Base-by-base conservation (phyloP, 1,140 invertebrate species). In the Drosophila ficusphila region DNA sequence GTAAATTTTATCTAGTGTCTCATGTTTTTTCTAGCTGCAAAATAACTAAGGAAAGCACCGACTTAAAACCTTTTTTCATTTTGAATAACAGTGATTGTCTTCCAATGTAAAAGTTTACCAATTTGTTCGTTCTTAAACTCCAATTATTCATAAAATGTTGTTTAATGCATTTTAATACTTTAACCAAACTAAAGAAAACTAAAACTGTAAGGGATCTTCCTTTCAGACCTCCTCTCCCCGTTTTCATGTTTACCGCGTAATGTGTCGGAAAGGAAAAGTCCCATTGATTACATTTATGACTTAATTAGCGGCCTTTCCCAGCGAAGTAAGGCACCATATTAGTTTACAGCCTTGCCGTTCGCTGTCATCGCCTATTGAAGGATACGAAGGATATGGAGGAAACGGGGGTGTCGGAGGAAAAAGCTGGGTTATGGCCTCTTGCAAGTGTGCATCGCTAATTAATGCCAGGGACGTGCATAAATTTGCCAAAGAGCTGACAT, bases 401-500 rank as follows among this genome's bases (percentile, higher is more conserved):
- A 19, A 23, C 12, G 42, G 21, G 27, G 18, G 19, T 23, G 8
- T 7, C 19, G n/a, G 21, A n/a, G 14, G 3, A 23, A 31, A 12
- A 18, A 19, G 6, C 27, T 11, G 31, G 41, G 2, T 7, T 16
- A 4, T 8, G 9, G 14, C 25, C 25, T 48, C 27, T 48, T 72
- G 74, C 71, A 64, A 33, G 36, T 65, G 68, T 88, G 82, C 82
- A 88, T 27, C 51, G 78, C 31, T 82, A 88, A 88, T 88, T 88
- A 88, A 89, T 82, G 71, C 74, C 60, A n/a, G 61, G 31, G 38
- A 88, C 82, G 82, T 86, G 82, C 83, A 88, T 88, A 88, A 88
- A 88, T 88, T 88, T 75, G 33, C 48, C 77, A 19, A 82, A 72
- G 69, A 78, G 70, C 58, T 88, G 82, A 88, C 82, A 78, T 88